These are phyloP conservation scores for Datnioides undecimradiatus DNA, from an alignment of 2,113 vertebrate genomes.

Conservation along the genomic window DNA sequence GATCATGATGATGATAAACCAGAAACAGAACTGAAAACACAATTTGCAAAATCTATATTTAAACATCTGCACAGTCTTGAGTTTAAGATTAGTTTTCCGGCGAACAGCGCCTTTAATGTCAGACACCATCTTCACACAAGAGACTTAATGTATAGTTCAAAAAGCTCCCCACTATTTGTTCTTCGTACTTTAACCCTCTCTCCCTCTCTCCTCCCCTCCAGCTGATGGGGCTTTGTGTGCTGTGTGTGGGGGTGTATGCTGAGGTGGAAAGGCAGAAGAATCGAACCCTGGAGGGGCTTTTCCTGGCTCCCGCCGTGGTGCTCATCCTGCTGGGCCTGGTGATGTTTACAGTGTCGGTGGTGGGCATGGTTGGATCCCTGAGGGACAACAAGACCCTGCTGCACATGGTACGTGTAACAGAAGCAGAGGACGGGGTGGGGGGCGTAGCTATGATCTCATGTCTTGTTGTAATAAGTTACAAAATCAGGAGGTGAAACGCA, in stretches of 20 bases:
- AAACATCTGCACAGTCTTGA: too few relatives aligned
- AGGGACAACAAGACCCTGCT: slow-evolving; percentile 90
- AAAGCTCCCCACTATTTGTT: background rate
- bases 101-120: too few relatives aligned
- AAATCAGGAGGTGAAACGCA: too few relatives aligned
- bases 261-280: slow-evolving; percentile 91
- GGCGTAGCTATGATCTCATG: background rate
- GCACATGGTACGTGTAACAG: slow-evolving; percentile 84
- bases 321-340: slow-evolving; percentile 89
- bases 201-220: slow-evolving; percentile 44
- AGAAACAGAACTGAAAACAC: too few relatives aligned
- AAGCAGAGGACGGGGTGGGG: background rate
- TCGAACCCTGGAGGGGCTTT: slow-evolving; percentile 90
- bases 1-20: background rate
- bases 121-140: too few relatives aligned
- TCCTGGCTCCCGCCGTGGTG: slow-evolving; percentile 90
- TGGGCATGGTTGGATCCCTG: slow-evolving; percentile 91
- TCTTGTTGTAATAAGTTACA: background rate
- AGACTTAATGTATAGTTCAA: background rate
- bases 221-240: slow-evolving; percentile 88
- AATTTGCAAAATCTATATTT: too few relatives aligned
- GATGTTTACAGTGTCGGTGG: slow-evolving; percentile 90
- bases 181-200: background rate
- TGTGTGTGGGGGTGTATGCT: slow-evolving; percentile 90
- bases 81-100: too few relatives aligned